Conservation (phyloP, 1,140 invertebrate genomes). For the Bombus sylvicola region DNA sequence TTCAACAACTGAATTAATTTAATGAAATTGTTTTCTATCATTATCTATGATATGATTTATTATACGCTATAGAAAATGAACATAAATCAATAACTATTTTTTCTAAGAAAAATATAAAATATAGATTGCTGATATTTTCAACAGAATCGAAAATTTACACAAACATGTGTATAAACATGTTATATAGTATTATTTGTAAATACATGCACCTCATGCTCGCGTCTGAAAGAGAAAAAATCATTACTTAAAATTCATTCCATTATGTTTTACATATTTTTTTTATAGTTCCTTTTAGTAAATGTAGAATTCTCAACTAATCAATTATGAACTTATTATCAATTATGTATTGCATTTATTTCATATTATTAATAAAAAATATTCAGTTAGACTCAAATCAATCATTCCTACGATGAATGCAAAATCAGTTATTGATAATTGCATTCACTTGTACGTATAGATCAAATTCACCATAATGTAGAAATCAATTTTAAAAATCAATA, state of each 20-base stretch:
- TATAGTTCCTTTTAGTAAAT: conserved; percentile 66
- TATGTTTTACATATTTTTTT: conserved; percentile 45
- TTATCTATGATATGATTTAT: conserved; percentile 20
- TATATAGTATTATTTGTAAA: conserved; percentile 52
- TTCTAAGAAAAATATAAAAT: conserved; percentile 32
- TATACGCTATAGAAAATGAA: neutral
- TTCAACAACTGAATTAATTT: neutral
- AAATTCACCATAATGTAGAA: conserved; percentile 23
- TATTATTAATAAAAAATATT: conserved; percentile 23
- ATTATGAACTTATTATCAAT: conserved; percentile 22
- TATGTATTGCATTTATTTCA: conserved; percentile 33
- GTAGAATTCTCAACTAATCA: conserved; percentile 17
- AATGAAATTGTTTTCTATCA: conserved; percentile 21
- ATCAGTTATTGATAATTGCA: conserved; percentile 20
- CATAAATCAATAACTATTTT: conserved; percentile 34
- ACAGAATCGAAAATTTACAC: conserved; percentile 7
- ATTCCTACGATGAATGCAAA: conserved; percentile 22
- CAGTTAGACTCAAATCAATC: conserved; percentile 4
- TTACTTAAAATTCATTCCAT: conserved; percentile 45
- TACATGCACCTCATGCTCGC: conserved; percentile 29
- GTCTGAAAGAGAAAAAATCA: conserved; percentile 14
- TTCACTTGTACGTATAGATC: conserved; percentile 16
- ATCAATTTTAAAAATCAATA: conserved; percentile 18
- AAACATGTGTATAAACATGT: conserved; percentile 35
- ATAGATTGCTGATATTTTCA: conserved; percentile 40